phyloP scores from a whole-genome alignment of 2,797 vertebrate genomes.

The Tinamus major region DNA sequence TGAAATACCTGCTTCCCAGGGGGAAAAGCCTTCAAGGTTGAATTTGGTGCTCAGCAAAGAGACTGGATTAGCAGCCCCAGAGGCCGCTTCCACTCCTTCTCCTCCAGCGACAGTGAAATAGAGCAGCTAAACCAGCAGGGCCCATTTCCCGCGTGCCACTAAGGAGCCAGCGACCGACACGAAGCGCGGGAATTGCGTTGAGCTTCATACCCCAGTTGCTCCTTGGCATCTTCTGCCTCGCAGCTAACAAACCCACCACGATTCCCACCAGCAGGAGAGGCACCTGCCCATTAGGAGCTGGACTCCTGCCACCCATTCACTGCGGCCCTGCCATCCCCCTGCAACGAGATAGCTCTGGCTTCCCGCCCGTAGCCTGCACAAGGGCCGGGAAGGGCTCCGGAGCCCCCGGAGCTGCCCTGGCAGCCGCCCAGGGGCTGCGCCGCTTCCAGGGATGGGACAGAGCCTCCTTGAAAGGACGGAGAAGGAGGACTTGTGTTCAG shows the following conservation, averaged over 20 bases:
- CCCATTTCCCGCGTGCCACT: rapidly evolving
- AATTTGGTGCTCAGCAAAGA: background rate
- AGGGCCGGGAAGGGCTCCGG: background rate
- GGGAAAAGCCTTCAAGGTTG: conserved; percentile 17
- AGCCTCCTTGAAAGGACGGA: background rate
- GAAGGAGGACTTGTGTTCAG: background rate
- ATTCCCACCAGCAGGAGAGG: conserved; percentile 18
- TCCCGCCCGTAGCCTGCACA: background rate
- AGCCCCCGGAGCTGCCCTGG: background rate
- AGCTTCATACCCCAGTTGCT: background rate
- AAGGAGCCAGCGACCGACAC: rapidly evolving
- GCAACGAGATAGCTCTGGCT: background rate
- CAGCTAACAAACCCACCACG: background rate
- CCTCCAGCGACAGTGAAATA: background rate
- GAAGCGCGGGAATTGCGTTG: rapidly evolving
- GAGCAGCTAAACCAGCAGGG: background rate
- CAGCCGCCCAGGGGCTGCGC: rapidly evolving
- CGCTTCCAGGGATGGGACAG: background rate
- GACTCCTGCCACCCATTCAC: background rate
- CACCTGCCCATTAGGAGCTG: background rate
- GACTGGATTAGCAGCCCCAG: background rate
- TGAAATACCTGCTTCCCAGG: background rate
- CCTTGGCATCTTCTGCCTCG: background rate
- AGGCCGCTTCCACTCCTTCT: background rate
- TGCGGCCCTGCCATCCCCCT: background rate